Evolutionary conservation across 2,113 vertebrate genomes (phyloP).

Genomic region (Pachyramphus minor): DNA sequence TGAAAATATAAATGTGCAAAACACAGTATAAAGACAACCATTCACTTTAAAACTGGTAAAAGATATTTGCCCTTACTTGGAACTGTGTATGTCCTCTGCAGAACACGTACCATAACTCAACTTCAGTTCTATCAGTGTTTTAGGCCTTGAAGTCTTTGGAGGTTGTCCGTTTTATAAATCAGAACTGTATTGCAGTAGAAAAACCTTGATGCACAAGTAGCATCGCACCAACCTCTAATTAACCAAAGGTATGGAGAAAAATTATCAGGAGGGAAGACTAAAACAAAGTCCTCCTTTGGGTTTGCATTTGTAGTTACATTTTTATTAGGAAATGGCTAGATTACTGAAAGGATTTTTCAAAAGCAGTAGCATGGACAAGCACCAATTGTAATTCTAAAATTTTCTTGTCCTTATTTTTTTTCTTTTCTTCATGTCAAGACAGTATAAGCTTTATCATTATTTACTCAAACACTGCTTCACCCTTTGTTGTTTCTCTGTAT

Average conservation of each 20-base stretch:
- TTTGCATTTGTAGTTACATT: slow-evolving; percentile 10
- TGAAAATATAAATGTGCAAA: slow-evolving; percentile 20
- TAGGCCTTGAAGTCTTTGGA: not conserved
- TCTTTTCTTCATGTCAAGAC: not conserved
- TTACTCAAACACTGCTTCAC: slow-evolving; percentile 5
- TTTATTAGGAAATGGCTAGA: not conserved
- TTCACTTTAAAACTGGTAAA: slow-evolving; percentile 12
- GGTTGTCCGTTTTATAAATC: not conserved
- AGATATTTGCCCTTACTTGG: not conserved
- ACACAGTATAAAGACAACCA: slow-evolving; percentile 1
- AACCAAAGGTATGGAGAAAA: slow-evolving; percentile 8
- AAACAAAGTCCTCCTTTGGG: not conserved
- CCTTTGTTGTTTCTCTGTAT: slow-evolving; percentile 4
- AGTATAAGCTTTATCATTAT: not conserved
- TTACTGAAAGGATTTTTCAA: slow-evolving; percentile 23
- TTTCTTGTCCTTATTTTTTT: slow-evolving; percentile 20
- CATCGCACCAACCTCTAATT: not conserved
- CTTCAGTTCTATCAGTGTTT: not conserved
- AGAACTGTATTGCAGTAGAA: not conserved
- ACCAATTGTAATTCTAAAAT: slow-evolving; percentile 28
- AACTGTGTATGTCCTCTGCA: slow-evolving; percentile 21
- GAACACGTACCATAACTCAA: slow-evolving; percentile 1
- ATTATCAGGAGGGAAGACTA: not conserved
- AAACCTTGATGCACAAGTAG: not conserved
- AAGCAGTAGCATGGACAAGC: slow-evolving; percentile 34